Evolutionary conservation across 2,113 vertebrate genomes (phyloP).

Genomic region (Chrysochloris asiatica): DNA sequence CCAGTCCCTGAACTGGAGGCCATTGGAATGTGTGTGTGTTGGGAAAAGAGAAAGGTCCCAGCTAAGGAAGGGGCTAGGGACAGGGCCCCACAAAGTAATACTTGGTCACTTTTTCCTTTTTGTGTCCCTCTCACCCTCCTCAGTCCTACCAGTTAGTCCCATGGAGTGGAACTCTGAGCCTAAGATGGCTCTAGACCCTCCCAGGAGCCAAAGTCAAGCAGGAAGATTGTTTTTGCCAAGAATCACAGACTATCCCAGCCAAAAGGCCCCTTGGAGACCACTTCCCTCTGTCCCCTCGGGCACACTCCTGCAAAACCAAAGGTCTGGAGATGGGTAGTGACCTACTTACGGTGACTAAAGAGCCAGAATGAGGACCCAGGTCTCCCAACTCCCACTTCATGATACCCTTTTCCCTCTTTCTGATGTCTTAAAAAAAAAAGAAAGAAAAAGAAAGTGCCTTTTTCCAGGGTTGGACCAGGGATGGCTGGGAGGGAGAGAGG

Average conservation of each 20-base stretch:
- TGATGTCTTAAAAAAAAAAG: constrained; percentile 5
- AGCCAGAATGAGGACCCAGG: constrained; percentile 18
- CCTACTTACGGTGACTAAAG: not conserved
- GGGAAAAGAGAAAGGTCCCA: not conserved
- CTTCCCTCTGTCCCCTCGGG: not conserved
- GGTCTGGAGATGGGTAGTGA: not conserved
- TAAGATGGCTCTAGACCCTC: not conserved
- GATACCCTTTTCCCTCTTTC: constrained; percentile 24
- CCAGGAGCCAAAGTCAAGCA: constrained; percentile 11
- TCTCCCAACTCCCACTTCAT: constrained; percentile 3
- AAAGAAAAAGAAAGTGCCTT: constrained; percentile 64
- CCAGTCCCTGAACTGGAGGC: too few species aligned
- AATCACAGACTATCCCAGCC: constrained; percentile 31
- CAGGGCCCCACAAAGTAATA: not conserved
- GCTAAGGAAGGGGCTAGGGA: not conserved
- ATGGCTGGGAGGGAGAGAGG: not conserved
- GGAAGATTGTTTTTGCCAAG: not conserved
- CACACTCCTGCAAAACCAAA: constrained; percentile 2
- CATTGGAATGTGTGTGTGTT: not conserved
- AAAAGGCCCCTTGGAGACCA: constrained; percentile 29
- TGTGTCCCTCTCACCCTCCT: not conserved
- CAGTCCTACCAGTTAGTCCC: not conserved
- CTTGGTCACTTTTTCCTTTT: constrained; percentile 17
- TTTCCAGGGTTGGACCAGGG: not conserved
- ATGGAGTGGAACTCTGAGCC: not conserved